Evolutionary conservation across 2,113 vertebrate species (phyloP), one percentile per base, ranked within the genome.

Genomic region (Eulemur macaco): DNA sequence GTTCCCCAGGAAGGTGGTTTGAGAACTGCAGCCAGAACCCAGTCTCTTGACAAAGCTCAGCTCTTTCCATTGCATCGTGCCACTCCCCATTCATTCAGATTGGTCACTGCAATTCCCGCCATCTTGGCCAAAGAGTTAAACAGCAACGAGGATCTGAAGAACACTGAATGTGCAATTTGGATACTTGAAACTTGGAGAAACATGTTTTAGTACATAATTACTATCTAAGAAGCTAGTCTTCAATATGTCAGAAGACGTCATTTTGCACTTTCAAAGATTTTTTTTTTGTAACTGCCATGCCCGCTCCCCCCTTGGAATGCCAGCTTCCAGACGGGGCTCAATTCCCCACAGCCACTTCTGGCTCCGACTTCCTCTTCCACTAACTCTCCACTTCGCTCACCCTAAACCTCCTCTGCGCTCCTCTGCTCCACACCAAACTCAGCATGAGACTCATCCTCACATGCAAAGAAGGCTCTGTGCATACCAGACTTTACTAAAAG

Each of bases 211-310:
- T 25, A 39, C 34, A 50, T 52, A 73, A 84, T 31, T 78, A 20
- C 71, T 93, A 20, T n/a, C 69, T 84, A 88, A 71, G 81, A 96
- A 83, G 77, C 37, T 88, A 88, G 21, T 52, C 54, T 84, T 83
- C 18, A 83, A 8, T 64, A n/a, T 66, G 34, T 91, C 83, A 82
- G 50, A 90, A 76, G 86, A 74, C 29, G 42, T 78, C 37, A 95
- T 71, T 74, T 17, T 63, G 56, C 21, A 77, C 27, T 60, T 95
- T 23, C 81, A 86, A 83, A 84, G 90, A 89, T 82, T 73, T 54
- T 84, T 37, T 60, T 17, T 6, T 17, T 6, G 31, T 25, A 47
- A 37, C 6, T 71, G 27, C 39, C 37, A 25, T 50, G 17, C 17
- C 52, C 21, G 2, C 21, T 76, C 13, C 45, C 34, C 21, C 11